Conservation (phyloP, 2,797 vertebrate species). For the Rhadinocentrus ornatus region DNA sequence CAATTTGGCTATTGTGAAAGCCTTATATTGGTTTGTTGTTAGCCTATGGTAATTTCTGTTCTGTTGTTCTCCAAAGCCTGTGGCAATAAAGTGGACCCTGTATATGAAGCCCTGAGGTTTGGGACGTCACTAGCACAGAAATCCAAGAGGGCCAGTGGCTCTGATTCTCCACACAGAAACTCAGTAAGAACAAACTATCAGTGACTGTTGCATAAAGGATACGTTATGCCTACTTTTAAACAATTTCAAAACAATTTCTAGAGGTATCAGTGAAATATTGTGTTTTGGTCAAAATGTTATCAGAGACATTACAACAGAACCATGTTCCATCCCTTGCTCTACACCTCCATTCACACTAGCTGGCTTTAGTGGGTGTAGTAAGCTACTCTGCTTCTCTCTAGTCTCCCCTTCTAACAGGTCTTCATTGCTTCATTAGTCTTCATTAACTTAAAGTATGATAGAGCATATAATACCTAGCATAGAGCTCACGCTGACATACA, state of each 20-base stretch:
- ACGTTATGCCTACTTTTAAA: not conserved
- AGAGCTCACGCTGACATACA: too few species aligned
- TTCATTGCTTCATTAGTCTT: too few species aligned
- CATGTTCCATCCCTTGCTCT: not conserved
- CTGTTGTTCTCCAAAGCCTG: constrained; percentile 83
- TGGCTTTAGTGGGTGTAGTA: too few species aligned
- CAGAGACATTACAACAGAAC: not conserved
- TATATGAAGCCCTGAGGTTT: constrained; percentile 96
- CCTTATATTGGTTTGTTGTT: constrained; percentile 19
- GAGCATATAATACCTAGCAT: too few species aligned
- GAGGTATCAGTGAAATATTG: not conserved
- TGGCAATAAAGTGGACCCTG: constrained; percentile 97
- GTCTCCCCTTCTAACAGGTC: too few species aligned
- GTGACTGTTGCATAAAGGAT: not conserved
- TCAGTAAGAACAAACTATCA: constrained; percentile 83
- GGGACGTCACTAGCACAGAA: constrained; percentile 97
- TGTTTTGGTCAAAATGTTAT: not conserved
- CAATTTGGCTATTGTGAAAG: not conserved
- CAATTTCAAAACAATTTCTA: not conserved
- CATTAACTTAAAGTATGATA: too few species aligned
- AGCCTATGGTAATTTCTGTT: constrained; percentile 8
- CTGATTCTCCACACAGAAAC: constrained; percentile 92
- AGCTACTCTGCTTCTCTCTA: too few species aligned
- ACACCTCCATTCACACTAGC: not conserved
- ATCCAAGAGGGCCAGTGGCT: constrained; percentile 91